phyloP scores from a whole-genome alignment of 92 coral and sea anemone species.

The Porites evermanni region DNA sequence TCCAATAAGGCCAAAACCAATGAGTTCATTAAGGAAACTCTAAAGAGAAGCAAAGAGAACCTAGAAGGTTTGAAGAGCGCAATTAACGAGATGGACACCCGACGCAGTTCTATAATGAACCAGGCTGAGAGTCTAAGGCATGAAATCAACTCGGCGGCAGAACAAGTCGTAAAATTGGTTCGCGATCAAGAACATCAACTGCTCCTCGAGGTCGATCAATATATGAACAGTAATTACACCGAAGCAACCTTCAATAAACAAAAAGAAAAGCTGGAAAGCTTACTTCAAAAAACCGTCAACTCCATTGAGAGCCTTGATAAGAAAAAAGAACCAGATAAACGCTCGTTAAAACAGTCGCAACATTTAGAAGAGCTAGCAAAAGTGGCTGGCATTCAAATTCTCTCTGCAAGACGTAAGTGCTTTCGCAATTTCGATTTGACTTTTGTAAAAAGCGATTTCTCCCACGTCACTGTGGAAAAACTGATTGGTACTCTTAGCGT shows the following conservation, averaged over 20 bases:
- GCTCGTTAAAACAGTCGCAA: constrained; percentile 5
- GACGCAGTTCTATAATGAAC: constrained; percentile 26
- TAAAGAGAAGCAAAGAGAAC: constrained; percentile 49
- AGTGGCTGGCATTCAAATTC: constrained; percentile 47
- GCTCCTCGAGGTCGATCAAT: constrained; percentile 37
- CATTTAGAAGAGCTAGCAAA: constrained; percentile 38
- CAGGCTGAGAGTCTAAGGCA: constrained; percentile 23
- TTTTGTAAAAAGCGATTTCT: constrained; percentile 4
- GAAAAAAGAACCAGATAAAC: constrained; percentile 22
- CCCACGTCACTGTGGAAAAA: not conserved
- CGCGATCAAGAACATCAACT: constrained; percentile 22
- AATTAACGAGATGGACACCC: constrained; percentile 32
- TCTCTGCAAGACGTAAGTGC: constrained; percentile 46
- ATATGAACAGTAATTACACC: constrained; percentile 33
- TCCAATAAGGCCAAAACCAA: constrained; percentile 53
- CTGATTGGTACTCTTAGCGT: constrained; percentile 15
- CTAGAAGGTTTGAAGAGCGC: constrained; percentile 31
- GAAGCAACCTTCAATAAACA: constrained; percentile 40
- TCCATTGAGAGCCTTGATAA: constrained; percentile 26
- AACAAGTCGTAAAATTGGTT: constrained; percentile 5
- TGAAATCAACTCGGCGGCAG: constrained; percentile 3
- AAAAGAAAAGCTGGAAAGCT: constrained; percentile 26
- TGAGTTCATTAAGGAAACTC: constrained; percentile 46
- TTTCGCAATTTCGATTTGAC: constrained; percentile 35
- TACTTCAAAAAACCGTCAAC: constrained; percentile 29